Evolutionary conservation across 30 jellyfish, hydroid and myxozoan genomes (phyloP).

Genomic region (Hydractinia symbiolongicarpus): DNA sequence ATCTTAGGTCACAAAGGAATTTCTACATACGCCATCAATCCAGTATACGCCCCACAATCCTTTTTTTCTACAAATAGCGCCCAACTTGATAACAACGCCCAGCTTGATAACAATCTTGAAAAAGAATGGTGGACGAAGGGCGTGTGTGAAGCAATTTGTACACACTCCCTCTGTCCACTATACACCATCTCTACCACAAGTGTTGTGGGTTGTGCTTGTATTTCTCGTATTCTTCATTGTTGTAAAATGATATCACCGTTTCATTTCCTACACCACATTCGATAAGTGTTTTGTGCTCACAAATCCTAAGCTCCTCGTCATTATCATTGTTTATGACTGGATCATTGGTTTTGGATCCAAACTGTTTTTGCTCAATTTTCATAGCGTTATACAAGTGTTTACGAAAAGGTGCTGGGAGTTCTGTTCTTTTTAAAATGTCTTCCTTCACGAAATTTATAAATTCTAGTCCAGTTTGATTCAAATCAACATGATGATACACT

Average conservation of each 20-base stretch:
- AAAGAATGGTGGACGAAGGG: too few relatives aligned
- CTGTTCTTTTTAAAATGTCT: slow-evolving; percentile 44
- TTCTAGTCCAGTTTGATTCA: slow-evolving; percentile 11
- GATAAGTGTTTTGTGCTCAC: slow-evolving; percentile 21
- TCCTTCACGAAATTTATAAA: slow-evolving; percentile 30
- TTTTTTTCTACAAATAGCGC: too few relatives aligned
- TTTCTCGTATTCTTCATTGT: slow-evolving; percentile 42
- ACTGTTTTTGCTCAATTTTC: slow-evolving; percentile 73
- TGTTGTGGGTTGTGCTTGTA: slow-evolving; percentile 48
- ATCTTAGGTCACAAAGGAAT: too few relatives aligned
- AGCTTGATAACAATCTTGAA: too few relatives aligned
- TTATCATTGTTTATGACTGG: slow-evolving; percentile 70
- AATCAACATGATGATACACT: slow-evolving; percentile 48
- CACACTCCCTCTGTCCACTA: too few relatives aligned
- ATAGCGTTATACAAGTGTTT: slow-evolving; percentile 48
- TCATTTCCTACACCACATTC: slow-evolving; percentile 59
- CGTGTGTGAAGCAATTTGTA: too few relatives aligned
- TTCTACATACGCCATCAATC: too few relatives aligned
- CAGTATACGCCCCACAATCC: too few relatives aligned
- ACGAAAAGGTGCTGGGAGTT: slow-evolving; percentile 77
- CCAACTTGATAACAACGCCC: too few relatives aligned
- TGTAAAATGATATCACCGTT: slow-evolving; percentile 62
- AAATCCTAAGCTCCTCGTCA: slow-evolving; percentile 46
- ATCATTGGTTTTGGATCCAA: slow-evolving; percentile 67
- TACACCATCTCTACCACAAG: slow-evolving; percentile 34